Base-by-base conservation (phyloP, 2,888 invertebrate species). In the Pedicia rivosa region DNA sequence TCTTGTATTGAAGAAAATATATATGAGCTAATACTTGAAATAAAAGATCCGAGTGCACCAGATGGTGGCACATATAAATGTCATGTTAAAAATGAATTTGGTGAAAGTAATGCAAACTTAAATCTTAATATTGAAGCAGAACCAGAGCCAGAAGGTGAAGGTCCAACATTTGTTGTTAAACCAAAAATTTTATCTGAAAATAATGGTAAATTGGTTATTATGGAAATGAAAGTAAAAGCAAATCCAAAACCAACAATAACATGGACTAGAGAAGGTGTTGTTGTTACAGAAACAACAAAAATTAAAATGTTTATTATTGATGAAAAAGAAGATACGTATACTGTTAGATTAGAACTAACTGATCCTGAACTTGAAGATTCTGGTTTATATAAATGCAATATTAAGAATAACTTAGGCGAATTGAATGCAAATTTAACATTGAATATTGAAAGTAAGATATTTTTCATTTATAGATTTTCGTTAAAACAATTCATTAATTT, bases 51-150 rank as follows among this genome's bases (percentile, higher is more conserved):
- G 15, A 66, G 77, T 35, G 77, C 76, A 43, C 69, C 75, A 15
- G 88, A 90, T 55, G 84, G 84, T 42, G 88, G 88, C 27, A 75
- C 81, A 26, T 90, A 88, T 60, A 81, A 91, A 56, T 94, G 95
- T 64, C 84, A 91, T 59, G 88, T 92, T 42, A 80, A 81, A 64
- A 97, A 94, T 59, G 87, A 91, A 62, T 87, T 76, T 57, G 97
- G 97, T 43, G 95, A 95, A 67, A 87, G 90, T 51, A 94, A 92
- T 60, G 92, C 94, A 43, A 94, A 94, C 62, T 71, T 97, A 37
- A 92, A 94, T 54, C 68, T 97, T 40, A 95, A 97, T 59, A 92
- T 97, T 58, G 92, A 94, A 70, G 91, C 95, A 51, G 86, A 86
- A 63, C 78, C 86, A n/a, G 87, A 88, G 64, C 83, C 80, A 1